Evolutionary conservation across 2,113 vertebrate species (phyloP), one percentile per base, ranked within the genome.

Genomic region (Sebastes fasciatus): DNA sequence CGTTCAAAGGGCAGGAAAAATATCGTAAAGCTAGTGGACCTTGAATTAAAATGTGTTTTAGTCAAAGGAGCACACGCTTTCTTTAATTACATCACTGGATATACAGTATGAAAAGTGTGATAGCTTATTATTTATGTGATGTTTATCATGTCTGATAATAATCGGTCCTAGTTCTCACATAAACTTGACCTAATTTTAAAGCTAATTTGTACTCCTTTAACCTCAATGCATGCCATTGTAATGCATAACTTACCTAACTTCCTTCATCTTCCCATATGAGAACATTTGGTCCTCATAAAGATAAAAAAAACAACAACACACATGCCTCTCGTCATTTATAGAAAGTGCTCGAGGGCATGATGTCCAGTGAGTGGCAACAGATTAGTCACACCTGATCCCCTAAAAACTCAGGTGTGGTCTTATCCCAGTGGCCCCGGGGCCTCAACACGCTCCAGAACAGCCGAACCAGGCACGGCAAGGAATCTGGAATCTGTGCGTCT

Each of bases 311-410:
- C 5, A 69, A 21, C 40, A 51, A 11, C 17, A 57, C 45, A 49
- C 67, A 40, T 21, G 17, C 70, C 3, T 43, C 52, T 14, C 17
- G 62, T 74, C 26, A 19, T 54, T 63, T 72, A 63, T 63, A 82
- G 49, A 61, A 85, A 83, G 5, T 12, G 12, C 77, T 69, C 5
- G 19, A 40, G 67, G 91, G 62, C 58, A 3, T 54, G 21, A 74
- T 82, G 75, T 79, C 70, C 73, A 81, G 14, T 81, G 81, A 86
- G 61, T 48, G 43, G 67, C 17, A 64, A 67, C 45, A 68, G 14
- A 79, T 88, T 55, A 84, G 74, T 67, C 68, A 80, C 90, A 93
- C 81, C 91, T 93, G 90, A 88, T 74, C 76, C 81, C 78, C 55
- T 72, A 8, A 48, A 79, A 87, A 75, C 86, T 83, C 85, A 90